Evolutionary conservation across 2,888 invertebrate genomes (phyloP).

Genomic region (Aspidapion aeneum): DNA sequence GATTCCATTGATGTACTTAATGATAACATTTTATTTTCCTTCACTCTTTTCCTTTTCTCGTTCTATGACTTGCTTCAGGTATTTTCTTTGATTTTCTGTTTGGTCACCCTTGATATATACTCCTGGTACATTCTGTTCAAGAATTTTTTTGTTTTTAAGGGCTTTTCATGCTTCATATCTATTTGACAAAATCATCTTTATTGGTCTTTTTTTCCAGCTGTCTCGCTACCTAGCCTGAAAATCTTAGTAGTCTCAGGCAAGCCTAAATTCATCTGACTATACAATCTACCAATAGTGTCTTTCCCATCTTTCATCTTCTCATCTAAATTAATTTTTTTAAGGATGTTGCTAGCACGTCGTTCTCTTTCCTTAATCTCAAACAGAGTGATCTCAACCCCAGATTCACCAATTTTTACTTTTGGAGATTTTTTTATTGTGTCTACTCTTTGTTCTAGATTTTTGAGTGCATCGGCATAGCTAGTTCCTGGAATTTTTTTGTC

Average conservation of each 20-base stretch:
- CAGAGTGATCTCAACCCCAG: background rate
- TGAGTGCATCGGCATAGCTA: constrained; percentile 1
- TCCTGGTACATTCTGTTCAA: constrained; percentile 3
- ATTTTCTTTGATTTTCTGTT: constrained; percentile 5
- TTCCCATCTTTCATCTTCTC: constrained; percentile 1
- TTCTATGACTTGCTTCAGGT: constrained; percentile 2
- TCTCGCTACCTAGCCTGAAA: background rate
- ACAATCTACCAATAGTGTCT: background rate
- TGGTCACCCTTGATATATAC: constrained; percentile 2
- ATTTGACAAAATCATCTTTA: background rate
- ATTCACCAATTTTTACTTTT: background rate
- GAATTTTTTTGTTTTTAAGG: constrained; percentile 3
- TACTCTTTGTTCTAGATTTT: background rate
- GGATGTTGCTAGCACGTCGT: background rate
- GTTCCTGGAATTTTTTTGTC: background rate
- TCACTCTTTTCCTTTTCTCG: constrained; percentile 2
- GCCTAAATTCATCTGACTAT: background rate
- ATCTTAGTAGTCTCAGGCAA: constrained; percentile 1
- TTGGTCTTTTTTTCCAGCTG: background rate
- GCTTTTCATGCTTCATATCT: background rate
- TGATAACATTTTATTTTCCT: background rate
- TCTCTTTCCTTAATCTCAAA: background rate
- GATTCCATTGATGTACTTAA: background rate
- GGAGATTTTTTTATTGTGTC: background rate
- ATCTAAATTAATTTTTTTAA: background rate